Conservation (phyloP, 2,888 invertebrate genomes). For the Meganola albula region DNA sequence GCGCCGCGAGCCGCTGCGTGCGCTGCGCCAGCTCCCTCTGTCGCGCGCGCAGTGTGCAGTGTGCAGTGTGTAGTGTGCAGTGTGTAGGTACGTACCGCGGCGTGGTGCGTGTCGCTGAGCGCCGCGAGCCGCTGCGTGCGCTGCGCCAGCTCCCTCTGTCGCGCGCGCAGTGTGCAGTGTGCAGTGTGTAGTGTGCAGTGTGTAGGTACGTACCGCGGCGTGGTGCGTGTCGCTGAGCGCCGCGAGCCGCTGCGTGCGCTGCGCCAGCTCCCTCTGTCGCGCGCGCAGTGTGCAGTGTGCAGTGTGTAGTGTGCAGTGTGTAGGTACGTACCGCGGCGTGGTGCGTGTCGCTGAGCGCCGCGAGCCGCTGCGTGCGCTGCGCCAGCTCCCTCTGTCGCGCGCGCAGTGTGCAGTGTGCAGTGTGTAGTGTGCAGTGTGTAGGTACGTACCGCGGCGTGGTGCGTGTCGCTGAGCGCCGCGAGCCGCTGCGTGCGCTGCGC, state of each 20-base stretch:
- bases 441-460: no score
- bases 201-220: no score
- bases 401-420: no score
- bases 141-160: conserved; percentile 70
- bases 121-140: conserved; percentile 59
- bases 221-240: no score
- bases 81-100: background rate
- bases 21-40: conserved; percentile 6
- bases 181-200: no score
- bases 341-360: conserved; percentile 69
- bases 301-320: no score
- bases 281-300: no score
- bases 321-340: no score
- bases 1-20: conserved; percentile 82
- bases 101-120: conserved; percentile 24
- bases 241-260: no score
- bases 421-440: no score
- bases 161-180: conserved; percentile 71
- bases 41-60: background rate
- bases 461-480: background rate
- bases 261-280: no score
- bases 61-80: no score
- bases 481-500: background rate
- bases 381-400: background rate
- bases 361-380: background rate